phyloP scores from a whole-genome alignment of 2,113 vertebrate species.

The Neolamprologus modestus region DNA sequence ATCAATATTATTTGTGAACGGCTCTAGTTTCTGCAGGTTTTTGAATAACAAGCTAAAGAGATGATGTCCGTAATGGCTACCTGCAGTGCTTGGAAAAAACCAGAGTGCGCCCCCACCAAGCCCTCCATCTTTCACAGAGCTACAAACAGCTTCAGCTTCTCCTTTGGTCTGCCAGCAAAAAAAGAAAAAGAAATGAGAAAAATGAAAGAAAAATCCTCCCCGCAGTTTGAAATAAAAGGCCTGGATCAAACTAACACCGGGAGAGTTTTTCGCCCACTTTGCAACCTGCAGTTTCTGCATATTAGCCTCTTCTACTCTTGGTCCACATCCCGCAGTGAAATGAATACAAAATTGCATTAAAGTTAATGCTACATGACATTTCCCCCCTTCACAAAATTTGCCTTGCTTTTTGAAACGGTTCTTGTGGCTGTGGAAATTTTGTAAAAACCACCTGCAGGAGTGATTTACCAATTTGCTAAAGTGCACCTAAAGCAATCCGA shows the following conservation, averaged over 20 bases:
- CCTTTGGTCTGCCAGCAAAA: constrained; percentile 33
- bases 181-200: background rate
- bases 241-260: constrained; percentile 80
- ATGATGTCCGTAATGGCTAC: constrained; percentile 65
- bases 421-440: background rate
- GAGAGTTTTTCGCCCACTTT: constrained; percentile 76
- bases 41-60: constrained; percentile 38
- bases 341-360: constrained; percentile 57
- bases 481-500: constrained; percentile 13
- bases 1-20: background rate
- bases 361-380: constrained; percentile 39
- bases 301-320: constrained; percentile 76
- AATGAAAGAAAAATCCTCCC: constrained; percentile 78
- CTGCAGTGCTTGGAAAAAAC: constrained; percentile 62
- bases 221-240: constrained; percentile 83
- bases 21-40: background rate
- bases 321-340: constrained; percentile 53
- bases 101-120: constrained; percentile 55
- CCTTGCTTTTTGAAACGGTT: background rate
- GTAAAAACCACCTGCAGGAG: constrained; percentile 73
- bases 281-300: constrained; percentile 83
- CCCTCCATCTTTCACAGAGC: constrained; percentile 50
- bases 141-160: constrained; percentile 32
- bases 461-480: constrained; percentile 45
- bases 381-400: background rate